These are phyloP conservation scores for Chitala chitala DNA, from an alignment of 2,113 vertebrate genomes.

Conservation along the genomic window DNA sequence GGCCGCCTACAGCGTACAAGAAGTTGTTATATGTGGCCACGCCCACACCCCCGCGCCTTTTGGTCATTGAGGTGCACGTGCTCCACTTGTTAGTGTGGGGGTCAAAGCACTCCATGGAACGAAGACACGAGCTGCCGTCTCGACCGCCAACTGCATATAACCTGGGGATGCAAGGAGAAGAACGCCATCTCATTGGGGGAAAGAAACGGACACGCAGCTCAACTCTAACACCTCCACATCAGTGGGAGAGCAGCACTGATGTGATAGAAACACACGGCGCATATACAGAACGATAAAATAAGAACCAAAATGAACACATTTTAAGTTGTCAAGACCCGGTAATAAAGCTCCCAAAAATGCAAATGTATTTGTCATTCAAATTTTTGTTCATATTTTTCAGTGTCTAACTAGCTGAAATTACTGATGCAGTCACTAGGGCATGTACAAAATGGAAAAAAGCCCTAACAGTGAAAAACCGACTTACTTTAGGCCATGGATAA, in stretches of 20 bases:
- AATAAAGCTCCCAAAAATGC: background rate
- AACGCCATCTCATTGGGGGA: no score
- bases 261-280: no score
- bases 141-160: constrained; percentile 88
- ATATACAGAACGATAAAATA: no score
- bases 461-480: background rate
- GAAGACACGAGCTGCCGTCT: constrained; percentile 90
- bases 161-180: no score
- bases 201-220: no score
- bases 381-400: no score
- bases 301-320: no score
- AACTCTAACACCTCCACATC: no score
- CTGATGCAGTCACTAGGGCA: background rate
- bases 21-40: constrained; percentile 88
- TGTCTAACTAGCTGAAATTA: background rate
- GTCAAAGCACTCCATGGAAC: constrained; percentile 94
- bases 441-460: background rate
- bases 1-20: constrained; percentile 86
- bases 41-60: constrained; percentile 85
- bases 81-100: constrained; percentile 98
- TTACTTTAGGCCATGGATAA: background rate
- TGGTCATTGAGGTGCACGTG: constrained; percentile 84
- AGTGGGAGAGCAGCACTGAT: no score
- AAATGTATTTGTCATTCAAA: background rate
- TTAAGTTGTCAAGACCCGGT: background rate